Conservation (phyloP, 2,888 invertebrate species). For the Creontiades dilutus region DNA sequence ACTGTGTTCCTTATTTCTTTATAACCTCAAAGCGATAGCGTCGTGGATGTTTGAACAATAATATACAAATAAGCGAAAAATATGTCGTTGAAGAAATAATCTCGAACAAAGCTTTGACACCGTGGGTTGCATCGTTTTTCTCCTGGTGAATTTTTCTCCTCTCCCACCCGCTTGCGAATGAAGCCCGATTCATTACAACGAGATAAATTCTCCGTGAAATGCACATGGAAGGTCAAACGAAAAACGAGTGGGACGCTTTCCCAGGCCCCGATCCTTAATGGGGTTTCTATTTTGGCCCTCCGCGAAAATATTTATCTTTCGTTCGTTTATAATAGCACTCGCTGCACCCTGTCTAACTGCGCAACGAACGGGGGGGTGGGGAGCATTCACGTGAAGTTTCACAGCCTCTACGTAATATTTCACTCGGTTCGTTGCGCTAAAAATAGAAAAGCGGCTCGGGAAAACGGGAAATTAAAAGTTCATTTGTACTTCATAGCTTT, state of each 20-base stretch:
- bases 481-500: conserved; percentile 14
- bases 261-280: neutral
- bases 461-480: neutral
- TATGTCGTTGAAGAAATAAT: too few species aligned
- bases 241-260: neutral
- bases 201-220: neutral
- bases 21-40: too few species aligned
- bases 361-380: neutral
- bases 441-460: neutral
- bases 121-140: neutral
- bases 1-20: too few species aligned
- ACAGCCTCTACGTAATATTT: neutral
- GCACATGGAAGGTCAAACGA: neutral
- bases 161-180: too few species aligned
- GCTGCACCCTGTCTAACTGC: neutral
- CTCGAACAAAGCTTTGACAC: too few species aligned
- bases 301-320: neutral
- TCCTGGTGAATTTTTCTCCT: too few species aligned
- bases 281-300: neutral
- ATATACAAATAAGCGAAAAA: too few species aligned
- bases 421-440: neutral
- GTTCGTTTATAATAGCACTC: neutral
- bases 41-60: too few species aligned
- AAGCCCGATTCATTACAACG: too few species aligned
- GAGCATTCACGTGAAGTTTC: neutral